A percentile compares a stretch with the other conserved stretches of the same genome.
phyloP scores from a whole-genome alignment of 2,888 invertebrate genomes.

The Eulithis testata region DNA sequence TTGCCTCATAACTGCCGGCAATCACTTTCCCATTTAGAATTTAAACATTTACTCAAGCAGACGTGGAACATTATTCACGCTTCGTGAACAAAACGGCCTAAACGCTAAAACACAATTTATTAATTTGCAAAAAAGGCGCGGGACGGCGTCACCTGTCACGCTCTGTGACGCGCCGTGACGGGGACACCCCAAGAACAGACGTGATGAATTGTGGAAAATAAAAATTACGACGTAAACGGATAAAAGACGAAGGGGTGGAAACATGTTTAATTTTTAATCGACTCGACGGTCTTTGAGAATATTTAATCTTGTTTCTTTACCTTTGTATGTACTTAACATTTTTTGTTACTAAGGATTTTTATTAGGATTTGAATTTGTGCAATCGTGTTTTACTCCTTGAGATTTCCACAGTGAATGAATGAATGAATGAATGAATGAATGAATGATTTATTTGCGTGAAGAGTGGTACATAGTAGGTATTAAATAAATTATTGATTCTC shows the following conservation, averaged over 20 bases:
- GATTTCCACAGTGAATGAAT: no score
- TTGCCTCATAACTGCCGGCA: constrained; percentile 35
- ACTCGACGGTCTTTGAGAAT: constrained; percentile 50
- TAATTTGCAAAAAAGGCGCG: constrained; percentile 63
- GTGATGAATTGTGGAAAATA: constrained; percentile 76
- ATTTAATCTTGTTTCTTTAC: constrained; percentile 47
- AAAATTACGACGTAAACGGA: constrained; percentile 71
- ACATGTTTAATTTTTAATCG: constrained; percentile 68
- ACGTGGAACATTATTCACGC: constrained; percentile 48
- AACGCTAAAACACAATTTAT: constrained; percentile 64
- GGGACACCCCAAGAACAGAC: constrained; percentile 53
- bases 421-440: no score
- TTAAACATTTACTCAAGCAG: constrained; percentile 44
- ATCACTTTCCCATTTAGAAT: constrained; percentile 42
- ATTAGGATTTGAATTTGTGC: background rate
- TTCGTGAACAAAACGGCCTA: constrained; percentile 51
- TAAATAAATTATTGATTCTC: no score
- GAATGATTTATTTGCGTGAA: no score
- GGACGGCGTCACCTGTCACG: constrained; percentile 66
- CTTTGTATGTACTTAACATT: constrained; percentile 28
- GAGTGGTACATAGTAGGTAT: no score
- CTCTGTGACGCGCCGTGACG: constrained; percentile 61
- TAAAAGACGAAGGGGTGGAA: constrained; percentile 51
- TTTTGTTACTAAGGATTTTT: background rate
- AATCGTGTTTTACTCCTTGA: background rate